Evolutionary conservation across 2,888 invertebrate species (phyloP).

Genomic region (Alcis repandata): DNA sequence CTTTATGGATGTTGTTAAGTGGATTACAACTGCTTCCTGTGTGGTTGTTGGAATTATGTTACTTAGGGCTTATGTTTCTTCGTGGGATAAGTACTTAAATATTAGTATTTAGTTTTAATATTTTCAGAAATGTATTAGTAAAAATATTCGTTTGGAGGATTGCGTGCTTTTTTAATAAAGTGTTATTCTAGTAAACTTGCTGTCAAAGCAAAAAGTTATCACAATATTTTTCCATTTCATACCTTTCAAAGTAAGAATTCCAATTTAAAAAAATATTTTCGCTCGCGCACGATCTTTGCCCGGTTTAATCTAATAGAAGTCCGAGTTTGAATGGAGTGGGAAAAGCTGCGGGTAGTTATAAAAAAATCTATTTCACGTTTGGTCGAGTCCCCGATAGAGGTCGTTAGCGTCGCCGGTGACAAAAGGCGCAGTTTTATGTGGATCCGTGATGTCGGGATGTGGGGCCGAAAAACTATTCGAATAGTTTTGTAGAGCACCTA

Average conservation of each 20-base stretch:
- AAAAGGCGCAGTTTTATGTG: conserved; percentile 34
- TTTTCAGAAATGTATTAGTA: too few relatives aligned
- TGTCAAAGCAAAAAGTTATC: conserved; percentile 34
- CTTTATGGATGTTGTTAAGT: conserved; percentile 17
- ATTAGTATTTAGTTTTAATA: background rate
- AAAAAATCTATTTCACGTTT: conserved; percentile 47
- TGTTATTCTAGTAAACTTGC: background rate
- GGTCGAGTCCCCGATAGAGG: conserved; percentile 35
- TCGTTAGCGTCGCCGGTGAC: conserved; percentile 37
- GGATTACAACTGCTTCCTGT: conserved; percentile 14
- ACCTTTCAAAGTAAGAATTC: conserved; percentile 37
- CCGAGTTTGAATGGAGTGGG: conserved; percentile 36
- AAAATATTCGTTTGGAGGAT: too few relatives aligned
- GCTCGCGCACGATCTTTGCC: conserved; percentile 31
- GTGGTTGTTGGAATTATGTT: background rate
- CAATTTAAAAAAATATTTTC: conserved; percentile 45
- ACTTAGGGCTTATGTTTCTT: background rate
- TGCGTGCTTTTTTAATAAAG: too few relatives aligned
- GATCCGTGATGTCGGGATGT: conserved; percentile 2
- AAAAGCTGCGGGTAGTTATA: conserved; percentile 41
- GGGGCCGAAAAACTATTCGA: background rate
- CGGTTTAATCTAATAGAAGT: conserved; percentile 45
- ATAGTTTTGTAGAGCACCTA: background rate
- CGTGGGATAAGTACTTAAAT: background rate
- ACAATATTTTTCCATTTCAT: conserved; percentile 44